phyloP scores from a whole-genome alignment of 2,888 invertebrate species.

The Pseudolycoriella hygida region DNA sequence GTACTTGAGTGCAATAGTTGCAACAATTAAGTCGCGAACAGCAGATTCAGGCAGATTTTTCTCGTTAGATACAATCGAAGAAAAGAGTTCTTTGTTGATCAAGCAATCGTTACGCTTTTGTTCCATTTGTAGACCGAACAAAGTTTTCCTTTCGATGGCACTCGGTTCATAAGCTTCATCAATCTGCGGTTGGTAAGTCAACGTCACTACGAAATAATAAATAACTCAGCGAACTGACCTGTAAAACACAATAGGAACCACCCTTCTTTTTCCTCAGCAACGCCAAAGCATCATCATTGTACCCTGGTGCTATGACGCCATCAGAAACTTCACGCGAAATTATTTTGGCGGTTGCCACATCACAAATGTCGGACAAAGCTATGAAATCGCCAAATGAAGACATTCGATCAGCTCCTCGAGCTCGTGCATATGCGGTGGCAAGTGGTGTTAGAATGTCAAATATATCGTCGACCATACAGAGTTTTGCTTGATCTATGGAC shows the following conservation, averaged over 20 bases:
- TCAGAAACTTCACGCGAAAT: slow-evolving; percentile 92
- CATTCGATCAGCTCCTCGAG: slow-evolving; percentile 96
- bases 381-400: slow-evolving; percentile 98
- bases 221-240: slow-evolving; percentile 30
- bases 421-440: slow-evolving; percentile 85
- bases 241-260: slow-evolving; percentile 76
- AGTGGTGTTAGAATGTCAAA: slow-evolving; percentile 54
- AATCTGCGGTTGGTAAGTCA: slow-evolving; percentile 38
- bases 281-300: slow-evolving; percentile 62
- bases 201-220: slow-evolving; percentile 5
- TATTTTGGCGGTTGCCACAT: slow-evolving; percentile 75
- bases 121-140: slow-evolving; percentile 72
- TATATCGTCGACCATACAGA: slow-evolving; percentile 88
- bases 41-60: slow-evolving; percentile 53
- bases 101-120: slow-evolving; percentile 79
- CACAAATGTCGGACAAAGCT: slow-evolving; percentile 82
- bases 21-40: slow-evolving; percentile 79
- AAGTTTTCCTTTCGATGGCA: slow-evolving; percentile 58
- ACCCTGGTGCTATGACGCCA: slow-evolving; percentile 94
- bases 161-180: slow-evolving; percentile 72
- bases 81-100: slow-evolving; percentile 59
- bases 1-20: slow-evolving; percentile 91
- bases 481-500: slow-evolving; percentile 55
- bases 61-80: slow-evolving; percentile 59
- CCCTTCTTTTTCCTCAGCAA: slow-evolving; percentile 88